Conservation (phyloP, 2,888 invertebrate species). For the Acronicta psi region DNA sequence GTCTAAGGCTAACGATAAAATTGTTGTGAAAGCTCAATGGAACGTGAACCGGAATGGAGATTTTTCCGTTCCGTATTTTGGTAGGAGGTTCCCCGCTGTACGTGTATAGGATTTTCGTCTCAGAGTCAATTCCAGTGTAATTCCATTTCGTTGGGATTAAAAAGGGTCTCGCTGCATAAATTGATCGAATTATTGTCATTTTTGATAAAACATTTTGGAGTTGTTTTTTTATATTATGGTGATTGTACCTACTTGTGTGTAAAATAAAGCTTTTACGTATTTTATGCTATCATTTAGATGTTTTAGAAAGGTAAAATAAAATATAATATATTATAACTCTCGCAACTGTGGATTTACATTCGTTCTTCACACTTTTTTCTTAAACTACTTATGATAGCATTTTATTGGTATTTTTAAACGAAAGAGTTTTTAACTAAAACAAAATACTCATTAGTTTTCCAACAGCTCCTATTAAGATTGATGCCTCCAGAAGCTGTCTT, state of each 20-base stretch:
- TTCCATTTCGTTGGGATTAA: constrained; percentile 78
- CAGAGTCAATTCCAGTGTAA: constrained; percentile 66
- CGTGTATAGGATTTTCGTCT: constrained; percentile 72
- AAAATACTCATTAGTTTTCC: constrained; percentile 3
- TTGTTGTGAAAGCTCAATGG: constrained; percentile 45
- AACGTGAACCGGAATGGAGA: constrained; percentile 38
- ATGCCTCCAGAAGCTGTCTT: constrained; percentile 64
- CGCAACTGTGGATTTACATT: no score
- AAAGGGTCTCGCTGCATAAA: constrained; percentile 73
- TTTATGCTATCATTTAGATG: no score
- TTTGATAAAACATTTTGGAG: constrained; percentile 55
- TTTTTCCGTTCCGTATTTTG: constrained; percentile 38
- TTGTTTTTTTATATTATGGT: constrained; percentile 12
- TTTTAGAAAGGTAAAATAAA: no score
- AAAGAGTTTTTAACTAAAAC: no score
- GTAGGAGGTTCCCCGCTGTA: constrained; percentile 40
- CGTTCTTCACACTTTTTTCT: no score
- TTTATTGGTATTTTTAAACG: no score
- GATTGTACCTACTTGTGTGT: neutral
- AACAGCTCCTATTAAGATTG: constrained; percentile 62
- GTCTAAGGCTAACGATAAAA: constrained; percentile 21
- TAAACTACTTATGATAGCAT: no score
- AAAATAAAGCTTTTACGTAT: no score
- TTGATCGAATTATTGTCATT: constrained; percentile 74
- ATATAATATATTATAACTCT: no score